Evolutionary conservation across 2,113 vertebrate species (phyloP).

Genomic region (Helogale parvula): DNA sequence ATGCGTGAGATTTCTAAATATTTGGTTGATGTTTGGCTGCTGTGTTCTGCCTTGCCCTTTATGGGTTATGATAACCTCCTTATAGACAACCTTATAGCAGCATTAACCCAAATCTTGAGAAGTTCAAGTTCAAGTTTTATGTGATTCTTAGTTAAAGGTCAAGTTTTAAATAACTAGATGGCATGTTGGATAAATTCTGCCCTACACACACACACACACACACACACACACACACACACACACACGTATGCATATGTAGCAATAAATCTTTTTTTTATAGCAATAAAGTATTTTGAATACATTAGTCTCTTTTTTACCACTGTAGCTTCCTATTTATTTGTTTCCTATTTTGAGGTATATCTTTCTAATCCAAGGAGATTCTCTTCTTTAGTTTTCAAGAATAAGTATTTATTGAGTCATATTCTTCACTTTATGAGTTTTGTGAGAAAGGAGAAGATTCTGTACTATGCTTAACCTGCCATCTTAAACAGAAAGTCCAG

Average conservation of each 20-base stretch:
- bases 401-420: background rate
- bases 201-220: background rate
- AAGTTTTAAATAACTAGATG: background rate
- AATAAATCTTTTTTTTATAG: background rate
- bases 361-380: background rate
- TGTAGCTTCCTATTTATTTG: background rate
- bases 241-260: background rate
- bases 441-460: background rate
- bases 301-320: background rate
- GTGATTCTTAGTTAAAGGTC: background rate
- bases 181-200: background rate
- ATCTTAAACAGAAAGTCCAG: background rate
- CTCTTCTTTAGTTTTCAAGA: conserved; percentile 4
- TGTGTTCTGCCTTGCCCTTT: background rate
- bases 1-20: background rate
- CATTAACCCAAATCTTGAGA: background rate
- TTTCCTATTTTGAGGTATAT: background rate
- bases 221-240: too few relatives aligned
- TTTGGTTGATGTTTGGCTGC: background rate
- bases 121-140: background rate
- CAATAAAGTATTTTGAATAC: background rate
- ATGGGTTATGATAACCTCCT: background rate
- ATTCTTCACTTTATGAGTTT: background rate
- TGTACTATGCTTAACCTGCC: background rate
- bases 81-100: background rate